These are phyloP conservation scores for Sminthurides aquaticus DNA, from an alignment of 2,888 invertebrate species.

Conservation along the genomic window DNA sequence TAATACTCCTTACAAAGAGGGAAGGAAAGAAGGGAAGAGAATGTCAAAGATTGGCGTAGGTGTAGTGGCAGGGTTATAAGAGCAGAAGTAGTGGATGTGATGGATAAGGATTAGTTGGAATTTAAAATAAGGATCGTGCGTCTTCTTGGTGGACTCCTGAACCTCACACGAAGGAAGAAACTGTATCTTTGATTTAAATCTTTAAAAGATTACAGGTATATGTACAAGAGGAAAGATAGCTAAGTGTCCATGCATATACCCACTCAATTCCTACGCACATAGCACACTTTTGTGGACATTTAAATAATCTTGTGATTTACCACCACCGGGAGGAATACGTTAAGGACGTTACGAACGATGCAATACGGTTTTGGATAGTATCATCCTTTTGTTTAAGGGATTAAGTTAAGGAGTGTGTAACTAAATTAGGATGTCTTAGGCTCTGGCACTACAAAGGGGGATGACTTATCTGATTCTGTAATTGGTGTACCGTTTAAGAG, in stretches of 20 bases:
- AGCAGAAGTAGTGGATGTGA: no score
- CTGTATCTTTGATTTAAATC: neutral
- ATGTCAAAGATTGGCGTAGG: neutral
- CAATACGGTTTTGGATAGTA: no score
- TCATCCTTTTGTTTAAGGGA: no score
- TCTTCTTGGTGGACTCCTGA: neutral
- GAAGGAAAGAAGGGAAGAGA: neutral
- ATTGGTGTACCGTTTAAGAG: neutral
- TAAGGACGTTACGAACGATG: neutral
- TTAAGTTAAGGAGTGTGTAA: no score
- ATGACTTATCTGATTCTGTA: neutral
- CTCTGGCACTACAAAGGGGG: neutral
- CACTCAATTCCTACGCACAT: neutral
- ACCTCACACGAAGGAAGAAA: neutral
- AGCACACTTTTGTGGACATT: neutral
- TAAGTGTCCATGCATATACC: neutral
- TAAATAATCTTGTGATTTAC: neutral
- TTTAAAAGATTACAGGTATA: no score
- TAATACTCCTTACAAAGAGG: neutral
- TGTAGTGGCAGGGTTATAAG: no score
- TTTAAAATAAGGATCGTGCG: neutral
- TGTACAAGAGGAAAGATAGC: no score
- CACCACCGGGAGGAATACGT: neutral
- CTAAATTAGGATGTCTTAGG: neutral
- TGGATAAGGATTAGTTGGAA: neutral